These are phyloP conservation scores for Catharus bicknelli DNA, from an alignment of 2,113 vertebrate species.

Conservation along the genomic window DNA sequence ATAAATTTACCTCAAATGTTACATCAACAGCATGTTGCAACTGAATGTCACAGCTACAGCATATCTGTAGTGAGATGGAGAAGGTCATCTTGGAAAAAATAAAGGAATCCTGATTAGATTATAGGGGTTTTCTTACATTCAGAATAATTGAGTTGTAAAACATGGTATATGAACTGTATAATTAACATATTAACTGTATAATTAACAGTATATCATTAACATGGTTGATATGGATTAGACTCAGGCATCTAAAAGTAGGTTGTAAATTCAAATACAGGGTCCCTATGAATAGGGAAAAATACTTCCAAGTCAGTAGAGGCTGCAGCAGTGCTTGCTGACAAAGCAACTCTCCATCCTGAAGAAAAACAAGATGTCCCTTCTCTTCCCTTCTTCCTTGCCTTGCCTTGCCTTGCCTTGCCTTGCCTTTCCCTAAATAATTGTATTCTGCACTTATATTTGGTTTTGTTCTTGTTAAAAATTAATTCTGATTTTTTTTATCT, in stretches of 20 bases:
- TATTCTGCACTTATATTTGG: neutral
- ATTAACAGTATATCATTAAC: neutral
- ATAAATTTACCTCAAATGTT: neutral
- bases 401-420: accelerated
- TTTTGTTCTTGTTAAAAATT: neutral
- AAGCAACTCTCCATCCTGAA: neutral
- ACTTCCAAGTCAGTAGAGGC: neutral
- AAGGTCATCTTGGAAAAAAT: neutral
- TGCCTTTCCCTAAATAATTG: too few relatives aligned
- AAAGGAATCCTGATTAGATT: neutral
- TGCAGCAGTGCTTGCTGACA: neutral
- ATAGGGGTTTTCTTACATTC: neutral
- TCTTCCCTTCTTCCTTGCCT: too few relatives aligned
- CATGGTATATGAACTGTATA: neutral
- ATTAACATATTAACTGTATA: neutral
- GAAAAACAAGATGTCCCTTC: neutral
- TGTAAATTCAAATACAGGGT: neutral
- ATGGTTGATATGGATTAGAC: neutral
- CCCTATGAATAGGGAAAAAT: neutral
- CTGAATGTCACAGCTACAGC: neutral
- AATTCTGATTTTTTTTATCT: neutral
- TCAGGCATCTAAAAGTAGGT: neutral
- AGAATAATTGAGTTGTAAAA: neutral
- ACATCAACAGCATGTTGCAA: neutral
- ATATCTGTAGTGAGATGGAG: neutral